A percentile compares a stretch with the other conserved stretches of the same genome.
Conservation (phyloP, 2,113 vertebrate genomes). For the Camarhynchus parvulus region DNA sequence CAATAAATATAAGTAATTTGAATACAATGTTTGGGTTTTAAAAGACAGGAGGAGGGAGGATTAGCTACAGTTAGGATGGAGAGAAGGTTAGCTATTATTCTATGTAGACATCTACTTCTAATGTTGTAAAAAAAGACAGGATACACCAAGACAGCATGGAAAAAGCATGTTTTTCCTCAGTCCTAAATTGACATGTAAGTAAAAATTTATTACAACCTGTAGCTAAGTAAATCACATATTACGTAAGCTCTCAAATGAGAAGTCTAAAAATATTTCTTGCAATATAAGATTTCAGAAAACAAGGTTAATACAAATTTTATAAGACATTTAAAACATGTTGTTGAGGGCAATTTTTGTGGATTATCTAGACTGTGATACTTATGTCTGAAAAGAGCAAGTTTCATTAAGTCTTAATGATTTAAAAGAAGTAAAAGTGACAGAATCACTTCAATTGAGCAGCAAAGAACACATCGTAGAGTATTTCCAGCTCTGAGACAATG, state of each 20-base stretch:
- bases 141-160: background rate
- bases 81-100: slow-evolving; percentile 67
- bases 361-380: background rate
- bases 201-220: slow-evolving; percentile 31
- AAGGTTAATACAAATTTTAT: background rate
- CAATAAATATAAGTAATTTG: slow-evolving; percentile 48
- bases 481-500: background rate
- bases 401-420: background rate
- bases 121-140: slow-evolving; percentile 34
- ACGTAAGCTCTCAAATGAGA: background rate
- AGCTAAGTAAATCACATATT: slow-evolving; percentile 32
- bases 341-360: background rate
- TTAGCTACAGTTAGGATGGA: slow-evolving; percentile 51
- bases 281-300: background rate
- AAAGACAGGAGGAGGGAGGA: slow-evolving; percentile 45
- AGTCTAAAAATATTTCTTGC: background rate
- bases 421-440: background rate
- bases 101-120: slow-evolving; percentile 42
- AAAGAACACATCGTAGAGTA: background rate
- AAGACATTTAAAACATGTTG: background rate
- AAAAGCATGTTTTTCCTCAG: background rate
- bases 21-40: slow-evolving; percentile 39
- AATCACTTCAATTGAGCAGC: background rate
- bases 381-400: background rate
- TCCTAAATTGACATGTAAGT: slow-evolving; percentile 40